Percentiles rank a stretch among this genome's conserved stretches.
These are phyloP conservation scores for Synergus japonicus DNA, from an alignment of 2,888 invertebrate genomes.

Conservation along the genomic window DNA sequence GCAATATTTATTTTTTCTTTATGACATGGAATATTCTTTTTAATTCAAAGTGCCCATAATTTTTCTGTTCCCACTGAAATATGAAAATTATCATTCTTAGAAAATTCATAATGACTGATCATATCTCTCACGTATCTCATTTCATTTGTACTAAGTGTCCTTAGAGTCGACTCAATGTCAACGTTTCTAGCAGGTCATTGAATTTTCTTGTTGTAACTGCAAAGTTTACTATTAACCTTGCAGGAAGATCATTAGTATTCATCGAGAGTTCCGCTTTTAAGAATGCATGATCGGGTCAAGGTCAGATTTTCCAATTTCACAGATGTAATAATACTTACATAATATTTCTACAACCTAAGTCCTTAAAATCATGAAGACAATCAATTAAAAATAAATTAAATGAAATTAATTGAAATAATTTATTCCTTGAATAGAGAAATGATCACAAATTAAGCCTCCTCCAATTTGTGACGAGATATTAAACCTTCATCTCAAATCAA, in stretches of 20 bases:
- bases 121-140: neutral
- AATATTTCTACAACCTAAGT: neutral
- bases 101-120: neutral
- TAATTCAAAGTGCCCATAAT: no score
- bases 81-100: neutral
- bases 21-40: no score
- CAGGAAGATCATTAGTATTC: constrained; percentile 18
- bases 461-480: neutral
- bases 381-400: neutral
- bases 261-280: constrained; percentile 18
- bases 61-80: no score
- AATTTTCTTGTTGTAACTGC: neutral
- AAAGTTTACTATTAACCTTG: neutral
- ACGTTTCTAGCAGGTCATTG: neutral
- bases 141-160: neutral
- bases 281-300: constrained; percentile 23
- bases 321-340: neutral
- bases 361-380: neutral
- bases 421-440: no score
- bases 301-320: constrained; percentile 2
- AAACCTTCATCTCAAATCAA: neutral
- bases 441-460: neutral
- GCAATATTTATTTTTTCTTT: no score
- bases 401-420: neutral
- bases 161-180: neutral